Conservation (phyloP, 2,888 invertebrate genomes). For the Cheiracanthium punctorium region DNA sequence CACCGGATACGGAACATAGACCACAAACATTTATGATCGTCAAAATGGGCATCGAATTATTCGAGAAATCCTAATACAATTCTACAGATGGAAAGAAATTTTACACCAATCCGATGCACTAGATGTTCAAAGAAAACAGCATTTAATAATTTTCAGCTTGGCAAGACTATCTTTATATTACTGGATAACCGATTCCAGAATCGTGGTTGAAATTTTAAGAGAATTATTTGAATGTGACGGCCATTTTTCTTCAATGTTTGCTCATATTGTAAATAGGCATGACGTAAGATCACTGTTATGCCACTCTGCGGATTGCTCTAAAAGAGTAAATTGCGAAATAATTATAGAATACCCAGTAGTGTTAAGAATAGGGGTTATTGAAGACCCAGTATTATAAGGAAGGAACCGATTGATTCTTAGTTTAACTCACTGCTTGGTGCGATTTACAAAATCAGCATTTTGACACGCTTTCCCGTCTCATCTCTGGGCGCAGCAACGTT, state of each 20-base stretch:
- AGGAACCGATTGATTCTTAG: too few relatives aligned
- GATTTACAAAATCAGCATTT: too few relatives aligned
- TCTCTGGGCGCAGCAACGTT: too few relatives aligned
- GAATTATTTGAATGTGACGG: constrained; percentile 45
- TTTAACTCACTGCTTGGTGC: too few relatives aligned
- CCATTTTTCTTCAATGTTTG: constrained; percentile 43
- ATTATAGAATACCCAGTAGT: too few relatives aligned
- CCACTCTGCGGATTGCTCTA: constrained; percentile 6
- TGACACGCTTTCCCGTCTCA: too few relatives aligned
- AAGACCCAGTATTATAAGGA: too few relatives aligned
- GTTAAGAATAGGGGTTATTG: too few relatives aligned
- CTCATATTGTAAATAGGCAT: constrained; percentile 25
- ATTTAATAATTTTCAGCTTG: constrained; percentile 31
- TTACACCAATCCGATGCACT: background rate
- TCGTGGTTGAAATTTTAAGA: constrained; percentile 17
- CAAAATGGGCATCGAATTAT: constrained; percentile 15
- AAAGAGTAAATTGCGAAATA: too few relatives aligned
- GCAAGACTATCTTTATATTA: constrained; percentile 48
- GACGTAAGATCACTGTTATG: constrained; percentile 11
- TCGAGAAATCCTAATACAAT: constrained; percentile 12
- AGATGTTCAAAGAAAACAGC: constrained; percentile 30
- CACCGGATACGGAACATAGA: too few relatives aligned
- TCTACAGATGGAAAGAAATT: constrained; percentile 22
- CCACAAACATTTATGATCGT: background rate
- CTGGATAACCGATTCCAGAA: constrained; percentile 35